These are phyloP conservation scores for Triops cancriformis DNA, from an alignment of 1,140 invertebrate species.

Conservation along the genomic window DNA sequence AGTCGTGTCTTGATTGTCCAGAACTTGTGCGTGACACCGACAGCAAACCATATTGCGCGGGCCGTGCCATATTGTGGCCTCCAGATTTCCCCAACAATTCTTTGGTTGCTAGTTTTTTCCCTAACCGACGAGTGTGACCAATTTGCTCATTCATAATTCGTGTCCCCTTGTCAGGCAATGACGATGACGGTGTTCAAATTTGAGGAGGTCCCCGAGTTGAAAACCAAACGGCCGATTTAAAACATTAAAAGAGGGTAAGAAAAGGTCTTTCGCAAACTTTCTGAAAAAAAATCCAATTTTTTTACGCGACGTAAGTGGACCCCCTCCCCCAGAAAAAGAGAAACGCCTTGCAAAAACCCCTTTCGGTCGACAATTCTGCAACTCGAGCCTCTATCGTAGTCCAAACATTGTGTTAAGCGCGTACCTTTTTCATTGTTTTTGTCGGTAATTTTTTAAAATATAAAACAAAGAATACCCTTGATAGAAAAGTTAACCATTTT, in stretches of 20 bases:
- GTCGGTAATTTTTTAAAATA: background rate
- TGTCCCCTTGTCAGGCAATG: background rate
- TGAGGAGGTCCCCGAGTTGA: constrained; percentile 4
- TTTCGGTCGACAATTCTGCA: background rate
- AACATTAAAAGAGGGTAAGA: background rate
- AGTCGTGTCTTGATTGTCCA: too few species aligned
- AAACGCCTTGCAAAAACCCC: background rate
- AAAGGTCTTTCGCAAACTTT: background rate
- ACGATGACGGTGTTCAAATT: constrained; percentile 7
- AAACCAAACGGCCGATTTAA: background rate
- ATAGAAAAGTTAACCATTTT: background rate
- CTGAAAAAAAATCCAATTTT: background rate
- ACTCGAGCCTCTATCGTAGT: constrained; percentile 12
- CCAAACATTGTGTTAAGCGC: constrained; percentile 1
- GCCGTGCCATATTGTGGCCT: background rate
- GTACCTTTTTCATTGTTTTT: constrained; percentile 9
- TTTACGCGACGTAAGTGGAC: background rate
- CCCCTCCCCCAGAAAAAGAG: background rate
- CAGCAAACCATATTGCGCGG: too few species aligned
- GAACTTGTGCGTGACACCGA: too few species aligned
- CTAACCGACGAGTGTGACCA: background rate
- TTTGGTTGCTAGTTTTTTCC: background rate
- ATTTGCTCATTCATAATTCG: constrained; percentile 6
- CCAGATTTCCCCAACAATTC: background rate
- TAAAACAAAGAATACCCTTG: background rate